Evolutionary conservation across 2,888 invertebrate species (phyloP).

Genomic region (Dicranocentrus wangi): DNA sequence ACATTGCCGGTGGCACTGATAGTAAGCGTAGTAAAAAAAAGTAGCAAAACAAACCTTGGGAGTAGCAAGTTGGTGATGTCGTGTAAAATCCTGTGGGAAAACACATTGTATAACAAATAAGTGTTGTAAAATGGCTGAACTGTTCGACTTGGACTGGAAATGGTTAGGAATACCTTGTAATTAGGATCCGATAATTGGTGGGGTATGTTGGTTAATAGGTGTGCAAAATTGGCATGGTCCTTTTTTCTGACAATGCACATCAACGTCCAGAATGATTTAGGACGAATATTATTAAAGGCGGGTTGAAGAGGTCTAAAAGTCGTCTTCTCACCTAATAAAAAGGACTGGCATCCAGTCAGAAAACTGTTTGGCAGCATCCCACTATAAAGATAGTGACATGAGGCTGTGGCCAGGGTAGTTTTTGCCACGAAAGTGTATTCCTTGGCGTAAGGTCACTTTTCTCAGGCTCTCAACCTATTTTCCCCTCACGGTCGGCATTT

Average conservation of each 20-base stretch:
- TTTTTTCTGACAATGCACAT: slow-evolving; percentile 37
- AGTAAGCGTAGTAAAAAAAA: slow-evolving; percentile 9
- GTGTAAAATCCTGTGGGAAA: slow-evolving; percentile 45
- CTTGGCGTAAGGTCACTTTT: slow-evolving; percentile 58
- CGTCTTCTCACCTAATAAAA: not conserved
- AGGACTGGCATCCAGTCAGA: slow-evolving; percentile 48
- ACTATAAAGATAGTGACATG: slow-evolving; percentile 47
- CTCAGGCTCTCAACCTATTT: slow-evolving; percentile 23
- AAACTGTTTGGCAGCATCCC: slow-evolving; percentile 52
- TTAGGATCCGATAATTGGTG: slow-evolving; percentile 39
- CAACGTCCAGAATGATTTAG: slow-evolving; percentile 24
- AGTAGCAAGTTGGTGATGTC: slow-evolving; percentile 1
- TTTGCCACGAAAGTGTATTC: slow-evolving; percentile 32
- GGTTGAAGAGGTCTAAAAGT: slow-evolving; percentile 30
- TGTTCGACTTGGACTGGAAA: slow-evolving; percentile 14
- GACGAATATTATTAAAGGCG: not conserved
- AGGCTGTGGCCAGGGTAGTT: slow-evolving; percentile 14
- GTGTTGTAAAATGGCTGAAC: slow-evolving; percentile 32
- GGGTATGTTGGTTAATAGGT: slow-evolving; percentile 47
- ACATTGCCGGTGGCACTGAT: slow-evolving; percentile 2
- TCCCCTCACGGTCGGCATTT: slow-evolving; percentile 30
- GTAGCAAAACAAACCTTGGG: not conserved
- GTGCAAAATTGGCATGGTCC: slow-evolving; percentile 50
- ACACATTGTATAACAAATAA: slow-evolving; percentile 60
- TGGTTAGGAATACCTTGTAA: slow-evolving; percentile 36